Conservation (phyloP, 2,113 vertebrate genomes). For the Passerina amoena region DNA sequence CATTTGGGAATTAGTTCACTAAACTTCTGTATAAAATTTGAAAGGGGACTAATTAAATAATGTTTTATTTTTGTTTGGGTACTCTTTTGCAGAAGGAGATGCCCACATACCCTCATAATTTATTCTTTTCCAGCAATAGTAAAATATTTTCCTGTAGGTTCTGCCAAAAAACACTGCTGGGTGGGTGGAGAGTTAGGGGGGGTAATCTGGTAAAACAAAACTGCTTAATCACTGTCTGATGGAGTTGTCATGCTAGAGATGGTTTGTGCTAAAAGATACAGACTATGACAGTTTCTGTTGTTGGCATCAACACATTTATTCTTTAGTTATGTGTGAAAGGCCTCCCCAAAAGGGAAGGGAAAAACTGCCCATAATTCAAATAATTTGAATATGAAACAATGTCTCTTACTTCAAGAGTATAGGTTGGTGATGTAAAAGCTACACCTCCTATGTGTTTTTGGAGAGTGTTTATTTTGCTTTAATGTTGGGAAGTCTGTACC, state of each 20-base stretch:
- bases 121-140: not conserved
- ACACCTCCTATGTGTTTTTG: not conserved
- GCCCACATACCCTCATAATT: not conserved
- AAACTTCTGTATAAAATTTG: not conserved
- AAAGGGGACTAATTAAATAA: not conserved
- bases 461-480: not conserved
- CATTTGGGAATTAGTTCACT: not conserved
- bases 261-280: not conserved
- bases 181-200: not conserved
- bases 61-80: not conserved
- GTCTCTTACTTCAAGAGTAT: not conserved
- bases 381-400: not conserved
- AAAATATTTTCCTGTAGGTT: not conserved
- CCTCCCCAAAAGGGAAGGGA: not conserved
- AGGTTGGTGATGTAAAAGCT: not conserved
- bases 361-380: not conserved
- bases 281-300: not conserved
- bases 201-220: not conserved
- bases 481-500: not conserved
- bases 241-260: not conserved
- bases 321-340: not conserved
- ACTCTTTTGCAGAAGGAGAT: not conserved
- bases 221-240: not conserved
- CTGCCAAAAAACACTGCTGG: not conserved
- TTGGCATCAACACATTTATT: not conserved